Evolutionary conservation across 1,140 invertebrate species (phyloP), one percentile per base, ranked within the genome.

Genomic region (Aphis craccivora): DNA sequence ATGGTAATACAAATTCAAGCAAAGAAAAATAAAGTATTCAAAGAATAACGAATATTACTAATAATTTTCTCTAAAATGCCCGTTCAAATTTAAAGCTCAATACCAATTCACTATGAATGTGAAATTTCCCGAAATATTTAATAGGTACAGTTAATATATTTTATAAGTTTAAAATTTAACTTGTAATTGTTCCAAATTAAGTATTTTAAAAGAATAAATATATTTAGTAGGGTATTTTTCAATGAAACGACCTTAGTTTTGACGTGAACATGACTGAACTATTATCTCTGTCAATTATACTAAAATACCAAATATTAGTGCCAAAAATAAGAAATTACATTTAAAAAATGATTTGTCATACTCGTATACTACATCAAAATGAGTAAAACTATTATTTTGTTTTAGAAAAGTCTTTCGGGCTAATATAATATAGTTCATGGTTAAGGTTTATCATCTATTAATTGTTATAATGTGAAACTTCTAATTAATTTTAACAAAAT

Each of bases 131-230:
- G 0, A 76, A 76, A 18, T 11, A 76, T n/a, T n/a, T n/a, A 76
- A n/a, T 76, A n/a, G n/a, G n/a, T n/a, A 76, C 60, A n/a, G 30
- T 18, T n/a, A 18, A 76, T 18, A 60, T n/a, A 76, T 76, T 76
- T 18, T 76, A 76, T 20, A 20, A n/a, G 60, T 76, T 4, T 76
- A 35, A 20, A n/a, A 18, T 76, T 30, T 76, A 35, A 20, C 60
- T 35, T 18, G 4, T 76, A 76, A 76, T 60, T 35, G 14, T 76
- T 18, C 30, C 30, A 76, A 0, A n/a, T n/a, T 76, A 76, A 30
- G 14, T 67, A 76, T 76, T 76, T n/a, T 76, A 76, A 76, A n/a
- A 76, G 18, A 76, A 76, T 40, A 87, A 87, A 87, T 87, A n/a
- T n/a, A n/a, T 87, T 45, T 87, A 48, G 0, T 40, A 40, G 37